Conservation (phyloP, 2,888 invertebrate species). For the Troilus luridus region DNA sequence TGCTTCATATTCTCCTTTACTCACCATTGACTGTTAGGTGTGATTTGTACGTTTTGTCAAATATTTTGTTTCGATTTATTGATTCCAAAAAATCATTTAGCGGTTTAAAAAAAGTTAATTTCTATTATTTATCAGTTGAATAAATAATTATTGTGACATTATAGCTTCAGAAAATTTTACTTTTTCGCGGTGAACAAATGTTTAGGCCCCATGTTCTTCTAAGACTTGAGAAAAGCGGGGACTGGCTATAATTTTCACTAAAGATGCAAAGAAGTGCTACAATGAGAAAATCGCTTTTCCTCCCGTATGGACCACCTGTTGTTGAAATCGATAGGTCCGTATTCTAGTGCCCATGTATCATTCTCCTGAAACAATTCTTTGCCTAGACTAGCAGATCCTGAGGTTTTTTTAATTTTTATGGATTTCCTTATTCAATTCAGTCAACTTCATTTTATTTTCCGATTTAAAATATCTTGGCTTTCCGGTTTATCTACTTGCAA, state of each 20-base stretch:
- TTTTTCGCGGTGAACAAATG: not conserved
- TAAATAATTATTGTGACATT: no score
- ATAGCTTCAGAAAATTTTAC: not conserved
- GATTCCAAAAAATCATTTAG: no score
- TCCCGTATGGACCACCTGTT: slow-evolving; percentile 47
- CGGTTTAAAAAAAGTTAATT: no score
- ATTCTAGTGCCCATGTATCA: slow-evolving; percentile 24
- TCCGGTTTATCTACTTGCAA: not conserved
- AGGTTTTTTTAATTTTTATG: not conserved
- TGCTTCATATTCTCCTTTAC: no score
- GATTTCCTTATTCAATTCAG: not conserved
- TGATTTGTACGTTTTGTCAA: no score
- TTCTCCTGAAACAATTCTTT: slow-evolving; percentile 42
- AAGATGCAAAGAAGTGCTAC: slow-evolving; percentile 24
- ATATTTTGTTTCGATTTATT: no score
- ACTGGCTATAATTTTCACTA: not conserved
- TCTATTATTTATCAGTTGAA: no score
- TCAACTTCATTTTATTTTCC: not conserved
- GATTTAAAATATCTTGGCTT: not conserved
- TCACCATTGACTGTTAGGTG: no score
- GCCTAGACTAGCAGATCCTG: not conserved
- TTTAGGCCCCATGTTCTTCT: not conserved
- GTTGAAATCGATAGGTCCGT: slow-evolving; percentile 1
- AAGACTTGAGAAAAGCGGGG: not conserved
- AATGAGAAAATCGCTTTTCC: slow-evolving; percentile 15